phyloP scores from a whole-genome alignment of 2,113 vertebrate genomes.

The Lophochroa leadbeateri region DNA sequence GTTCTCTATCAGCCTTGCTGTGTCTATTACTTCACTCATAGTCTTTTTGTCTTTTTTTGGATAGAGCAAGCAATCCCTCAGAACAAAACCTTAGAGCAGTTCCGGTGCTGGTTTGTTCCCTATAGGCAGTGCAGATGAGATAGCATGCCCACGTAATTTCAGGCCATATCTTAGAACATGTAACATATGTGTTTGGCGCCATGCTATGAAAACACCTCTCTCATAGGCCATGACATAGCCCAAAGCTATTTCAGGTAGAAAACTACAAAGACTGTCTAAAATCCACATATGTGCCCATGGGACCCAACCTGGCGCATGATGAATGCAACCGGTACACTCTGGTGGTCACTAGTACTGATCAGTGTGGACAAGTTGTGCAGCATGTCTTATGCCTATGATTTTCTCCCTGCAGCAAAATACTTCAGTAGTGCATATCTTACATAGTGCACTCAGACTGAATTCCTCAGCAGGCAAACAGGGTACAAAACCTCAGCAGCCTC shows the following conservation, averaged over 20 bases:
- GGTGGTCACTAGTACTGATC: not conserved
- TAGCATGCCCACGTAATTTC: not conserved
- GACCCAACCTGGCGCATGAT: not conserved
- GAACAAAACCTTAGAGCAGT: not conserved
- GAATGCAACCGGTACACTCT: not conserved
- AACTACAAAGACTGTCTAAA: not conserved
- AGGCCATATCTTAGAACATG: not conserved
- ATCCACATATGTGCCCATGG: not conserved
- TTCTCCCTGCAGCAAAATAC: not conserved
- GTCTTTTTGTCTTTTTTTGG: not conserved
- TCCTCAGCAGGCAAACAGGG: fast-evolving
- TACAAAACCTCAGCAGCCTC: not conserved
- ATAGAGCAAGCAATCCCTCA: not conserved
- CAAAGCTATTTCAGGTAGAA: not conserved
- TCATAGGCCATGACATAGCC: not conserved
- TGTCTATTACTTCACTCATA: not conserved
- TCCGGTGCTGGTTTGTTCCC: not conserved
- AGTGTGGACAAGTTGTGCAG: not conserved
- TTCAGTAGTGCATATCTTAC: fast-evolving
- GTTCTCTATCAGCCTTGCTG: not conserved
- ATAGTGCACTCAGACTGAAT: not conserved
- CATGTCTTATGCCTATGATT: not conserved
- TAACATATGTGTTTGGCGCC: not conserved
- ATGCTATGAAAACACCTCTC: not conserved
- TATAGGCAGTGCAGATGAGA: not conserved